Conservation (phyloP, 2,797 vertebrate genomes). For the Gymnopithys bicolor region DNA sequence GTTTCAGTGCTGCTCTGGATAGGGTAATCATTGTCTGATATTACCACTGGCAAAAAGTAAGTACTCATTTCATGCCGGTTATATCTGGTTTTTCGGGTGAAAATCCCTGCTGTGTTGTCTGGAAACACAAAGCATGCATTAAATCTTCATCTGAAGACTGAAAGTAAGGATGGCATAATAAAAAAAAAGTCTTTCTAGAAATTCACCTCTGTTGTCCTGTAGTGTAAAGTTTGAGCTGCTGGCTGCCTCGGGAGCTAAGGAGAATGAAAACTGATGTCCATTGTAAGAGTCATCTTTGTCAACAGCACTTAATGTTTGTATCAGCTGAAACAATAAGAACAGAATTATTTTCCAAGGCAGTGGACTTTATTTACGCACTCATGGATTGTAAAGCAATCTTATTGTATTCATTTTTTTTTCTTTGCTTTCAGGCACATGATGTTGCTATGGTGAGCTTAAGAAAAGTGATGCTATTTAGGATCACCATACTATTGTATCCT, state of each 20-base stretch:
- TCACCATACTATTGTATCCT: neutral
- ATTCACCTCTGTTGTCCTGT: slow-evolving; percentile 91
- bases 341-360: neutral
- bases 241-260: slow-evolving; percentile 85
- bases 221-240: slow-evolving; percentile 92
- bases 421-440: neutral
- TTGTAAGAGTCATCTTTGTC: slow-evolving; percentile 89
- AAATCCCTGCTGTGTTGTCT: slow-evolving; percentile 95
- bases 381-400: neutral
- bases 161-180: slow-evolving; percentile 16
- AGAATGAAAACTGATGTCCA: slow-evolving; percentile 91
- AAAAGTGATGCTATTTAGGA: neutral
- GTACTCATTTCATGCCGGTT: slow-evolving; percentile 87
- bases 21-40: slow-evolving; percentile 89
- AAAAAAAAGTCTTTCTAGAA: neutral
- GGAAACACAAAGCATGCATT: slow-evolving; percentile 61
- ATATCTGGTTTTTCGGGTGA: slow-evolving; percentile 88
- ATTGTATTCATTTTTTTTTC: neutral
- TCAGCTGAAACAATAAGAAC: slow-evolving; percentile 81
- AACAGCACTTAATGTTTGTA: slow-evolving; percentile 90
- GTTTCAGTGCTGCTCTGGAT: slow-evolving; percentile 93
- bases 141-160: slow-evolving; percentile 6
- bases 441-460: neutral
- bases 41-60: slow-evolving; percentile 92
- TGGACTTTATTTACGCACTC: neutral